These are phyloP conservation scores for Neuroscelio doddi DNA, from an alignment of 2,888 invertebrate genomes.

Conservation along the genomic window DNA sequence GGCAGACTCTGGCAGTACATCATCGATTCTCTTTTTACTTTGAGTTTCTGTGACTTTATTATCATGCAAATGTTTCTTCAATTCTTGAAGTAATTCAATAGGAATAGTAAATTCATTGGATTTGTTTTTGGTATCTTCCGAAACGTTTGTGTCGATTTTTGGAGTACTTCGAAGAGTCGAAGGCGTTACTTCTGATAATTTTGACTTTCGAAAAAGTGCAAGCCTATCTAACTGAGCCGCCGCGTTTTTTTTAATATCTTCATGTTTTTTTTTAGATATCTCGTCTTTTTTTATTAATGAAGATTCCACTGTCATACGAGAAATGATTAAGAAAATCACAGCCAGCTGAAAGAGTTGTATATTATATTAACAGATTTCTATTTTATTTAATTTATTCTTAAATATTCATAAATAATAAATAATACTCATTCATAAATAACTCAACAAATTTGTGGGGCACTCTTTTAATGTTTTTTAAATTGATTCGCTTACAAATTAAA, in stretches of 20 bases:
- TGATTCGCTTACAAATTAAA: too few relatives aligned
- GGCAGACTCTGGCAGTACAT: slow-evolving; percentile 53
- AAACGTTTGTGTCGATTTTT: slow-evolving; percentile 22
- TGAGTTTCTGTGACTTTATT: slow-evolving; percentile 17
- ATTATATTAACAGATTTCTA: too few relatives aligned
- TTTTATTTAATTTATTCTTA: too few relatives aligned
- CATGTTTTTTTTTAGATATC: slow-evolving; percentile 20
- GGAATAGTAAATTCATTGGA: slow-evolving; percentile 39
- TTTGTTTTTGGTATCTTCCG: slow-evolving; percentile 33
- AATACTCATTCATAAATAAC: too few relatives aligned
- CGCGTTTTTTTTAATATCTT: slow-evolving; percentile 52
- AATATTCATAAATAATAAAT: too few relatives aligned
- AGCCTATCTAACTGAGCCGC: slow-evolving; percentile 63
- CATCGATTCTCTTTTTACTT: slow-evolving; percentile 50
- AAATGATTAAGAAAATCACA: slow-evolving; percentile 52
- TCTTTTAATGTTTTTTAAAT: too few relatives aligned
- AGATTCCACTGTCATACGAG: slow-evolving; percentile 45
- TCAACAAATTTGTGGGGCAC: too few relatives aligned
- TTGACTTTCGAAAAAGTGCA: slow-evolving; percentile 54
- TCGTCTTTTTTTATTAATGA: slow-evolving; percentile 38
- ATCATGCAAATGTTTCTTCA: slow-evolving; percentile 30
- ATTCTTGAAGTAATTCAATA: slow-evolving; percentile 37
- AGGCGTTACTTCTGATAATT: slow-evolving; percentile 15
- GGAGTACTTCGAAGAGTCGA: background rate
- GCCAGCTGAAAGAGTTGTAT: slow-evolving; percentile 57